phyloP scores from a whole-genome alignment of 2,113 vertebrate genomes.

The Heterocephalus glaber region DNA sequence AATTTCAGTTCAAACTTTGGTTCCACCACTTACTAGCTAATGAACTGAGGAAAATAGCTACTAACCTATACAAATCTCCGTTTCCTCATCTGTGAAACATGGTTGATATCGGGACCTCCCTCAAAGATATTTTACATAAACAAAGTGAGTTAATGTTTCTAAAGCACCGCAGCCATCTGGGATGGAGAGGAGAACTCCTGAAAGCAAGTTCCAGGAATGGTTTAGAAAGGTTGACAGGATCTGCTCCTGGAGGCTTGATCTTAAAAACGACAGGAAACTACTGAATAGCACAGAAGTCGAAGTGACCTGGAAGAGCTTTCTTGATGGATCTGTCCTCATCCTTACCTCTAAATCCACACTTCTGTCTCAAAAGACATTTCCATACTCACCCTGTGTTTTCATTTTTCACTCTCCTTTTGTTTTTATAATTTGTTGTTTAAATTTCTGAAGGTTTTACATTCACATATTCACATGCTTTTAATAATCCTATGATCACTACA shows the following conservation, averaged over 20 bases:
- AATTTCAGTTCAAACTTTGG: not conserved
- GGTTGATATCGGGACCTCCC: not conserved
- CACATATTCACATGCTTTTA: not conserved
- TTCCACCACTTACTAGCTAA: not conserved
- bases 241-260: not conserved
- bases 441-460: not conserved
- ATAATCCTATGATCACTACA: not conserved
- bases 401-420: not conserved
- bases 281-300: not conserved
- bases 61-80: not conserved
- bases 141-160: not conserved
- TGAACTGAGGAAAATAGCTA: not conserved
- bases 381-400: not conserved
- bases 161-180: not conserved
- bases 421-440: conserved; percentile 41
- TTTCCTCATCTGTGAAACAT: not conserved
- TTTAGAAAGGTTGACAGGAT: not conserved
- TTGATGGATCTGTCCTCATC: not conserved
- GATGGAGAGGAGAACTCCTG: not conserved
- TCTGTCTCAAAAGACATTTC: not conserved
- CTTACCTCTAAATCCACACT: not conserved
- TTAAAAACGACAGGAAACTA: not conserved
- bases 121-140: not conserved
- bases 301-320: not conserved
- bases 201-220: not conserved